Evolutionary conservation across 2,113 vertebrate genomes (phyloP).

Genomic region (Oryzias melastigma): DNA sequence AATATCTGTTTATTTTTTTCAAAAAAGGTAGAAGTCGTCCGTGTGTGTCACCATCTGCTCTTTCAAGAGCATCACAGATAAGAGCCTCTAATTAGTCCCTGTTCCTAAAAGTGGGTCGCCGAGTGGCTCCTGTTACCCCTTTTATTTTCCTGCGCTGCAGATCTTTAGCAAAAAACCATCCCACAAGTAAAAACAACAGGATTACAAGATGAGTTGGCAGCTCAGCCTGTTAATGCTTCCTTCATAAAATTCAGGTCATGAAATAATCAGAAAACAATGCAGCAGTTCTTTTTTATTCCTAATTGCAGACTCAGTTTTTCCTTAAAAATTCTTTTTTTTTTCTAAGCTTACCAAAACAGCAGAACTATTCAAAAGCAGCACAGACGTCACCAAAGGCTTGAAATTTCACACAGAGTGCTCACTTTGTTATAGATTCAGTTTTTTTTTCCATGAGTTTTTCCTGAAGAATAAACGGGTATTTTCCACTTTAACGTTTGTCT

Average conservation of each 20-base stretch:
- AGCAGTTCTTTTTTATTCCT: background rate
- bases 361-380: too few species aligned
- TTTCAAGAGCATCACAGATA: constrained; percentile 24
- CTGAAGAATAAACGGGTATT: too few species aligned
- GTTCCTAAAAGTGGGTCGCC: constrained; percentile 55
- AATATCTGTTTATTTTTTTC: background rate
- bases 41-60: constrained; percentile 32
- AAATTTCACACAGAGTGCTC: too few species aligned
- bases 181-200: constrained; percentile 39
- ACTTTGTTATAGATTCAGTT: too few species aligned
- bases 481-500: too few species aligned
- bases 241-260: constrained; percentile 22
- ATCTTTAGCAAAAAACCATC: constrained; percentile 20
- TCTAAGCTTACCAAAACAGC: too few species aligned
- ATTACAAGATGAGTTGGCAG: constrained; percentile 11
- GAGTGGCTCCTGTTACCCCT: constrained; percentile 38
- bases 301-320: background rate
- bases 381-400: too few species aligned
- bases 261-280: constrained; percentile 1
- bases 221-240: constrained; percentile 2
- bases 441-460: too few species aligned
- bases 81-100: constrained; percentile 23
- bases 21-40: background rate
- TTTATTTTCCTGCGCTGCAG: background rate
- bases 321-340: too few species aligned